These are phyloP conservation scores for Tenebrosternarchus preto DNA, from an alignment of 2,113 vertebrate species.

Conservation along the genomic window DNA sequence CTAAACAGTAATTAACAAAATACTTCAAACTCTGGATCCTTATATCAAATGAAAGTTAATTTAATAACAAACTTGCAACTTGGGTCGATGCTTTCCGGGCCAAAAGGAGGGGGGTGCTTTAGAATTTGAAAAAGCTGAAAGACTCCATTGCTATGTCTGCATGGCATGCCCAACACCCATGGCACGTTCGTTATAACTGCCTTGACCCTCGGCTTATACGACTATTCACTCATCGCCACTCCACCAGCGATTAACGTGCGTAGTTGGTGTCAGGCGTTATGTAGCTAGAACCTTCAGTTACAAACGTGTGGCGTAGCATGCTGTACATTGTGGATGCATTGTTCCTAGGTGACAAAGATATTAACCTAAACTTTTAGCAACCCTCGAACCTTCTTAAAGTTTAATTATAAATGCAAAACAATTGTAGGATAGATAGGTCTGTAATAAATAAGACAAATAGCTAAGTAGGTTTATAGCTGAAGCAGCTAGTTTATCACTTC, in stretches of 20 bases:
- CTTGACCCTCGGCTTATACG: too few species aligned
- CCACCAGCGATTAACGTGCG: not conserved
- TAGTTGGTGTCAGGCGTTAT: not conserved
- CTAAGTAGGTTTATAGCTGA: too few species aligned
- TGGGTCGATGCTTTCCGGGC: not conserved
- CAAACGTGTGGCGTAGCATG: too few species aligned
- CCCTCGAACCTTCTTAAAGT: too few species aligned
- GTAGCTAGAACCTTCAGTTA: not conserved
- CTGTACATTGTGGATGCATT: not conserved
- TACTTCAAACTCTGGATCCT: not conserved
- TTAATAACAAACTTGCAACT: not conserved
- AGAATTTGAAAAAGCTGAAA: not conserved
- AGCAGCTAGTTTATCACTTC: too few species aligned
- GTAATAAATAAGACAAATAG: too few species aligned
- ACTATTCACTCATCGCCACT: not conserved
- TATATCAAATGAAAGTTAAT: not conserved
- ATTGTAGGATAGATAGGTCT: too few species aligned
- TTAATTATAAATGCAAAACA: not conserved
- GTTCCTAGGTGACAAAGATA: not conserved
- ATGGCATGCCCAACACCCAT: not conserved
- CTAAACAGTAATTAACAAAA: not conserved
- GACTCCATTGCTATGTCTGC: constrained; percentile 13
- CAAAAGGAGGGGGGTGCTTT: not conserved
- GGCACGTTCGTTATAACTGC: constrained; percentile 1
- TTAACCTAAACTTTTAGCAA: not conserved